These are phyloP conservation scores for Boloria selene DNA, from an alignment of 2,888 invertebrate genomes.

Conservation along the genomic window DNA sequence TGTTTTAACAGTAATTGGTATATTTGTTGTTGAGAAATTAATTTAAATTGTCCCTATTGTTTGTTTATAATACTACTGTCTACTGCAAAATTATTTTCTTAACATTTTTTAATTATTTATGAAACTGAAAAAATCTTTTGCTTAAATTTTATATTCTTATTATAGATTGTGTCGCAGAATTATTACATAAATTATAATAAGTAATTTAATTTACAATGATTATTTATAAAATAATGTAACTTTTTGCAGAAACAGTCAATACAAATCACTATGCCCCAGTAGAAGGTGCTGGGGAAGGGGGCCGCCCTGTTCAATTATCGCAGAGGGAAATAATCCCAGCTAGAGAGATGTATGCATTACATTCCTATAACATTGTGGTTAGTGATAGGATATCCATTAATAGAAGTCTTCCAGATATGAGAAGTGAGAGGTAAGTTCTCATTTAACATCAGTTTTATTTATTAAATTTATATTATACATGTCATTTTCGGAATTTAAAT, in stretches of 20 bases:
- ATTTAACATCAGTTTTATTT: conserved; percentile 17
- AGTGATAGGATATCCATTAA: conserved; percentile 94
- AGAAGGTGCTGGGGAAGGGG: conserved; percentile 88
- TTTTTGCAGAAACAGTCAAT: conserved; percentile 85
- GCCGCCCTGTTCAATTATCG: conserved; percentile 89
- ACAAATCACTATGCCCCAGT: conserved; percentile 90
- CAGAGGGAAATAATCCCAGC: conserved; percentile 88
- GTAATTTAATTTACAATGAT: background rate
- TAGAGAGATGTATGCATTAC: conserved; percentile 90
- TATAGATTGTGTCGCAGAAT: background rate
- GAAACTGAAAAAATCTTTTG: too few relatives aligned
- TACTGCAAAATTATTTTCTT: too few relatives aligned
- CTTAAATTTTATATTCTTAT: background rate
- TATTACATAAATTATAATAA: too few relatives aligned
- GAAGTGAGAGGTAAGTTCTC: conserved; percentile 86
- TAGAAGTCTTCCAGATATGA: conserved; percentile 91
- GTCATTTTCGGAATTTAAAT: too few relatives aligned
- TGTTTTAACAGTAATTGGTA: too few relatives aligned
- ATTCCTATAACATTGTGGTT: conserved; percentile 93
- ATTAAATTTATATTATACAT: conserved; percentile 1
- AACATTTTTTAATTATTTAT: too few relatives aligned
- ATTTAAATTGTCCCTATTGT: too few relatives aligned
- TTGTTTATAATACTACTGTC: too few relatives aligned
- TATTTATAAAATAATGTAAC: background rate
- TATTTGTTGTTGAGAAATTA: too few relatives aligned